Percentiles rank a stretch among this genome's conserved stretches.
phyloP scores from a whole-genome alignment of 92 coral and sea anemone species.

The Zoanthus solanderi region DNA sequence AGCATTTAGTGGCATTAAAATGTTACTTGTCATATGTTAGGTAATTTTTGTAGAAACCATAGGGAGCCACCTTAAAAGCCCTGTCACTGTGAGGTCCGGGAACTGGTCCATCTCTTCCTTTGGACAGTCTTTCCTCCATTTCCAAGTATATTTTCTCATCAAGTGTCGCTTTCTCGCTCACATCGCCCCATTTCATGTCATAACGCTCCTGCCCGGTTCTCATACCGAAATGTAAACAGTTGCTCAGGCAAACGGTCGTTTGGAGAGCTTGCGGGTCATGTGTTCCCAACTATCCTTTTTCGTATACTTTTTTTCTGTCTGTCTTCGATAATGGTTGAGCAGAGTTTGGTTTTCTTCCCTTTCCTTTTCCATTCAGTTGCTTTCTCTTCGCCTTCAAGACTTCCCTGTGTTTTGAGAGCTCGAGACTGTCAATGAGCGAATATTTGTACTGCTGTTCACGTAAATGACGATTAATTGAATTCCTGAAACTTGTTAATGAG shows the following conservation, averaged over 20 bases:
- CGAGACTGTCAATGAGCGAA: slow-evolving; percentile 29
- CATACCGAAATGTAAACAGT: slow-evolving; percentile 36
- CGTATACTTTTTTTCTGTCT: neutral
- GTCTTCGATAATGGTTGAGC: neutral
- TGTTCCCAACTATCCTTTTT: neutral
- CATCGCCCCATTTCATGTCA: no score
- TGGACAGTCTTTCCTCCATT: no score
- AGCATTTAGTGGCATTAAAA: no score
- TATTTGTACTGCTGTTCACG: neutral
- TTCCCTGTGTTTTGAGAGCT: slow-evolving; percentile 35
- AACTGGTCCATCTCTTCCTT: no score
- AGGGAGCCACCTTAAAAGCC: no score
- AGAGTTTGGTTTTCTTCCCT: slow-evolving; percentile 39
- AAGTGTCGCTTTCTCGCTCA: no score
- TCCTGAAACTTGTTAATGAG: neutral
- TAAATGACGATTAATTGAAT: slow-evolving; percentile 21
- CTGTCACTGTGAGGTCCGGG: no score
- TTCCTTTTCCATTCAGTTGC: slow-evolving; percentile 50
- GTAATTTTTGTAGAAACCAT: no score
- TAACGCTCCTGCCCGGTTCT: slow-evolving; percentile 14
- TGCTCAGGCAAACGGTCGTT: neutral
- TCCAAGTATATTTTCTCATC: no score
- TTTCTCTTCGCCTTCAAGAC: slow-evolving; percentile 50
- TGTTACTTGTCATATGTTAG: no score
- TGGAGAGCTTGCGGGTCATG: slow-evolving; percentile 16